A percentile compares a stretch with the other conserved stretches of the same genome.
These are phyloP conservation scores for Campopleginae sp. DNA, from an alignment of 2,888 invertebrate genomes.

Conservation along the genomic window DNA sequence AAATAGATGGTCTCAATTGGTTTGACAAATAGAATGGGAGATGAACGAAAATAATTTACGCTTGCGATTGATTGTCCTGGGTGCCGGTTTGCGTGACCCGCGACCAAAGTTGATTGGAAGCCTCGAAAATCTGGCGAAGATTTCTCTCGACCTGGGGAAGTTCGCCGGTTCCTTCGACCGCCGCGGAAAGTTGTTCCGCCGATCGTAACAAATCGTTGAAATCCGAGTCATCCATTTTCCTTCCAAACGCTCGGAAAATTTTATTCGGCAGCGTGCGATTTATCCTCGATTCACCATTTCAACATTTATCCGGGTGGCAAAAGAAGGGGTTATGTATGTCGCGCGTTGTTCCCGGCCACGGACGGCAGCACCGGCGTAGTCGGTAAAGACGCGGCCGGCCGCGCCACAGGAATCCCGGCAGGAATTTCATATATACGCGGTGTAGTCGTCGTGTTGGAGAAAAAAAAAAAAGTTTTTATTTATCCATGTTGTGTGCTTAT, in stretches of 20 bases:
- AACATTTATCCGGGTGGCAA: neutral
- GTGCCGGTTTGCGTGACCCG: slow-evolving; percentile 94
- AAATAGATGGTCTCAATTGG: too few species aligned
- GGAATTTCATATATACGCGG: neutral
- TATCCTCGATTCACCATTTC: slow-evolving; percentile 5
- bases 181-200: slow-evolving; percentile 96
- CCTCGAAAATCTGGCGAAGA: slow-evolving; percentile 95
- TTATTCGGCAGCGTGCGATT: too few species aligned
- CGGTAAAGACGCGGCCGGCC: too few species aligned
- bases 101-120: slow-evolving; percentile 94
- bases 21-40: too few species aligned
- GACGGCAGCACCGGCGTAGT: neutral
- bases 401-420: too few species aligned
- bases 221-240: slow-evolving; percentile 85
- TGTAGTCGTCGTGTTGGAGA: too few species aligned
- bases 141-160: slow-evolving; percentile 94
- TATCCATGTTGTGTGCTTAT: neutral
- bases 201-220: slow-evolving; percentile 95
- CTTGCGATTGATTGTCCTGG: slow-evolving; percentile 92
- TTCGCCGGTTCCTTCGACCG: slow-evolving; percentile 94
- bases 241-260: too few species aligned
- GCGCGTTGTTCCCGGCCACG: neutral
- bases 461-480: neutral
- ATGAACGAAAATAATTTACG: slow-evolving; percentile 88
- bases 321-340: neutral